Evolutionary conservation across 2,113 vertebrate species (phyloP).

Genomic region (Capreolus pygargus): DNA sequence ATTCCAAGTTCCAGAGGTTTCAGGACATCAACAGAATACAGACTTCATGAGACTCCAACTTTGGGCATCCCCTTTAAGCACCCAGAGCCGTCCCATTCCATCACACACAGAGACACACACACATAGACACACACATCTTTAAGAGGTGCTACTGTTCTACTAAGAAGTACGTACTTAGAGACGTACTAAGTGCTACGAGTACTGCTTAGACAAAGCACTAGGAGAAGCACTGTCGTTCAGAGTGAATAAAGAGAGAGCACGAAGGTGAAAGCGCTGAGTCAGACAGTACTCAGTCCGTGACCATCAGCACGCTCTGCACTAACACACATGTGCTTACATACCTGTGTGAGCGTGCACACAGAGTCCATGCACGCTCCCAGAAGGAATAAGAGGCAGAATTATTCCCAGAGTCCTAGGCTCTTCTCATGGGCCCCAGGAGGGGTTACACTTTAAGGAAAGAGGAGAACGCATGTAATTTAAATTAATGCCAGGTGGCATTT

Average conservation of each 20-base stretch:
- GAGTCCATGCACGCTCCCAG: not conserved
- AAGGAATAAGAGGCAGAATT: not conserved
- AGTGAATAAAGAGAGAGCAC: not conserved
- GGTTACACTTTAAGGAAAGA: not conserved
- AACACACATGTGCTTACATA: rapidly evolving
- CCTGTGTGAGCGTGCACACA: not conserved
- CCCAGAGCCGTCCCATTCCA: not conserved
- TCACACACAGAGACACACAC: not conserved
- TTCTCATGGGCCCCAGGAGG: not conserved
- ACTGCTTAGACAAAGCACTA: not conserved
- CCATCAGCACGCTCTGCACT: not conserved
- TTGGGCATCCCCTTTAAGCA: not conserved
- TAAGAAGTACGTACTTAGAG: not conserved
- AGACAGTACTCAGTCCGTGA: not conserved
- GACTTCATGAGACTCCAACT: not conserved
- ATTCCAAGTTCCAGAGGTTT: not conserved
- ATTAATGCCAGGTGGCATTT: not conserved
- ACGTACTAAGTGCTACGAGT: not conserved
- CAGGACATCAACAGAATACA: not conserved
- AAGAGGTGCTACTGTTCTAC: not conserved
- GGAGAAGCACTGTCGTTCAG: not conserved
- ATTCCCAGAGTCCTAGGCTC: not conserved
- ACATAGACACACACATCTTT: no score
- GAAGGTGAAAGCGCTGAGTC: not conserved
- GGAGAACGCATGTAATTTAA: not conserved